These are phyloP conservation scores for Colistium nudipinnis DNA, from an alignment of 2,113 vertebrate species.

Conservation along the genomic window DNA sequence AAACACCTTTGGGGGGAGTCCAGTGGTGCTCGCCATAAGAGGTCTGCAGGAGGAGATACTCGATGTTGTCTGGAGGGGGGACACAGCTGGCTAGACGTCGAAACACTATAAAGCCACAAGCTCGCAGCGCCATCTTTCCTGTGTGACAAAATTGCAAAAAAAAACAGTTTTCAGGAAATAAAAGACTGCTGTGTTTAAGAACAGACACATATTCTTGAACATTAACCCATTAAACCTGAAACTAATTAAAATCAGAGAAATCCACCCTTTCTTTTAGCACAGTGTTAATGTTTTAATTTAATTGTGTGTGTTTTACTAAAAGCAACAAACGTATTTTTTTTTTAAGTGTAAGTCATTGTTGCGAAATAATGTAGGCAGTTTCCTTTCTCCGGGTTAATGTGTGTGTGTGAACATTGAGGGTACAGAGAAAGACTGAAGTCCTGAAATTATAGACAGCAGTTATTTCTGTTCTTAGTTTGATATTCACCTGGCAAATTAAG, in stretches of 20 bases:
- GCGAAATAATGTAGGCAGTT: too few species aligned
- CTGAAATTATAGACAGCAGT: too few species aligned
- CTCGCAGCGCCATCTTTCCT: constrained; percentile 84
- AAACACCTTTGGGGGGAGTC: constrained; percentile 98
- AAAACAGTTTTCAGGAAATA: neutral
- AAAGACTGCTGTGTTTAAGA: neutral
- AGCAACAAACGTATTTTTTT: too few species aligned
- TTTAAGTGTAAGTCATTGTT: too few species aligned
- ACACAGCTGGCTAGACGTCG: constrained; percentile 77
- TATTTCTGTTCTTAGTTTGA: neutral
- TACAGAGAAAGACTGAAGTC: too few species aligned
- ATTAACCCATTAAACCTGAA: neutral
- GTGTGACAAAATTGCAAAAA: constrained; percentile 2
- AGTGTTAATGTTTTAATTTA: too few species aligned
- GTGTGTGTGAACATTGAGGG: too few species aligned
- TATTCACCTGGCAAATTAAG: neutral
- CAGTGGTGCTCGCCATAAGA: constrained; percentile 95
- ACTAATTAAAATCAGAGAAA: too few species aligned
- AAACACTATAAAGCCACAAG: constrained; percentile 95
- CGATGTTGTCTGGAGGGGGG: constrained; percentile 76
- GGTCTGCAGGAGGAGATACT: constrained; percentile 95
- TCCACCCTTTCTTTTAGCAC: too few species aligned
- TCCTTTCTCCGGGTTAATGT: too few species aligned
- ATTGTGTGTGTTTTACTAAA: too few species aligned
- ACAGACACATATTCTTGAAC: neutral